phyloP scores from a whole-genome alignment of 2,113 vertebrate species.

The Lota lota region DNA sequence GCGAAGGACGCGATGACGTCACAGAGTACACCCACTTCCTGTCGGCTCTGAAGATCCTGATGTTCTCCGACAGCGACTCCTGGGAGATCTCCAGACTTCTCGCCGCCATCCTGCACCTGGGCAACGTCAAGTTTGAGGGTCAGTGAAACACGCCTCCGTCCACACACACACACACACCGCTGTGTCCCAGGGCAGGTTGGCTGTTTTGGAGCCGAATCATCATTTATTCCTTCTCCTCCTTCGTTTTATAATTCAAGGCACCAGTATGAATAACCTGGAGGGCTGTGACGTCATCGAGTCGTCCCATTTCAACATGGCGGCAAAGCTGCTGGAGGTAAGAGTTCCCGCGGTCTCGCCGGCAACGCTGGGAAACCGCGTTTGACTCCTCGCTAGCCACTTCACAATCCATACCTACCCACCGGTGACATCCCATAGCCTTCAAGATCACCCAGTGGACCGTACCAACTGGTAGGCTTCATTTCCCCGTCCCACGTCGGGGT shows the following conservation, averaged over 20 bases:
- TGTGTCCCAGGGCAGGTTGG: too few relatives aligned
- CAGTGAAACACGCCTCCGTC: background rate
- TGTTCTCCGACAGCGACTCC: constrained; percentile 86
- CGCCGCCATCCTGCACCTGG: constrained; percentile 89
- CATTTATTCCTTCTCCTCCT: constrained; percentile 17
- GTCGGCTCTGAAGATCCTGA: constrained; percentile 93
- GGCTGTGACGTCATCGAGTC: constrained; percentile 78
- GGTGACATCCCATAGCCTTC: too few relatives aligned
- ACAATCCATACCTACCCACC: too few relatives aligned
- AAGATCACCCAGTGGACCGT: too few relatives aligned
- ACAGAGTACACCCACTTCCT: constrained; percentile 87
- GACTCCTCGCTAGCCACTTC: background rate
- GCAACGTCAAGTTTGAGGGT: constrained; percentile 88
- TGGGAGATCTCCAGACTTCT: constrained; percentile 90
- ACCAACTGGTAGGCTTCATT: too few relatives aligned
- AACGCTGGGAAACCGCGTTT: background rate
- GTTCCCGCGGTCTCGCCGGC: background rate
- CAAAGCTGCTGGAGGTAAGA: constrained; percentile 85
- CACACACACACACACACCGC: background rate
- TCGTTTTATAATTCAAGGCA: constrained; percentile 67
- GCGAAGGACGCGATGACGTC: constrained; percentile 80
- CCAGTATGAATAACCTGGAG: constrained; percentile 83
- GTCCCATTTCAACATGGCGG: constrained; percentile 72
- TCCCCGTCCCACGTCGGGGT: too few relatives aligned
- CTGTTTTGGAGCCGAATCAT: background rate